A percentile compares a stretch with the other conserved stretches of the same genome.
Conservation (phyloP, 1,140 invertebrate genomes). For the Zophobas morio region DNA sequence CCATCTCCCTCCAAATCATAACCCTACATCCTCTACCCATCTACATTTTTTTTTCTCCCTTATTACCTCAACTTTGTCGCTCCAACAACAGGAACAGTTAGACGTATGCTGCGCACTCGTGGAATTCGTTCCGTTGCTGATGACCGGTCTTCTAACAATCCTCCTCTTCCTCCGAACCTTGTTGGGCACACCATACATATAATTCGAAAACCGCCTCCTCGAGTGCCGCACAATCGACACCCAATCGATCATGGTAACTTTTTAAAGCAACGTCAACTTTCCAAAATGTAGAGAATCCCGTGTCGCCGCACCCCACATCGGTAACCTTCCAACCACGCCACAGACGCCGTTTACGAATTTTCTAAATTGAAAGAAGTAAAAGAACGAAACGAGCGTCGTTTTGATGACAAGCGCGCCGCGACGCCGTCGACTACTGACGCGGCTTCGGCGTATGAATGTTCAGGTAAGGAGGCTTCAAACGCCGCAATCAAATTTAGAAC, state of each 20-base stretch:
- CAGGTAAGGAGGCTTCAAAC: conserved; percentile 43
- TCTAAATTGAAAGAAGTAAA: conserved; percentile 3
- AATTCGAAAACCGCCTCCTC: conserved; percentile 80
- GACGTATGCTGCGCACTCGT: conserved; percentile 54
- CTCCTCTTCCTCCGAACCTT: conserved; percentile 70
- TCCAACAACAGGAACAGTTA: conserved; percentile 66
- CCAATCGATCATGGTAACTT: conserved; percentile 81
- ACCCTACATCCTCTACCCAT: not conserved
- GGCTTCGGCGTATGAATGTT: conserved; percentile 45
- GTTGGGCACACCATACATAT: conserved; percentile 77
- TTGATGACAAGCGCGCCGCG: conserved; percentile 46
- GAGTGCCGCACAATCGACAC: conserved; percentile 83
- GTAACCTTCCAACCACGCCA: not conserved
- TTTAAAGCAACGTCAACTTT: conserved; percentile 11
- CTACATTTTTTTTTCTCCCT: not conserved
- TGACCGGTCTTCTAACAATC: conserved; percentile 13
- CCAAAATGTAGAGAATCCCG: not conserved
- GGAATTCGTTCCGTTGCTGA: conserved; percentile 21
- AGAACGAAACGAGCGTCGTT: conserved; percentile 32
- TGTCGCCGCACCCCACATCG: not conserved
- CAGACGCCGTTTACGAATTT: conserved; percentile 6
- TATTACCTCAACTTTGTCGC: conserved; percentile 63
- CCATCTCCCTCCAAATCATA: no score
- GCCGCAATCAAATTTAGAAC: conserved; percentile 55
- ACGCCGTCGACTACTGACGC: conserved; percentile 34